These are phyloP conservation scores for Hemicordylus capensis DNA, from an alignment of 2,113 vertebrate species.

Conservation along the genomic window DNA sequence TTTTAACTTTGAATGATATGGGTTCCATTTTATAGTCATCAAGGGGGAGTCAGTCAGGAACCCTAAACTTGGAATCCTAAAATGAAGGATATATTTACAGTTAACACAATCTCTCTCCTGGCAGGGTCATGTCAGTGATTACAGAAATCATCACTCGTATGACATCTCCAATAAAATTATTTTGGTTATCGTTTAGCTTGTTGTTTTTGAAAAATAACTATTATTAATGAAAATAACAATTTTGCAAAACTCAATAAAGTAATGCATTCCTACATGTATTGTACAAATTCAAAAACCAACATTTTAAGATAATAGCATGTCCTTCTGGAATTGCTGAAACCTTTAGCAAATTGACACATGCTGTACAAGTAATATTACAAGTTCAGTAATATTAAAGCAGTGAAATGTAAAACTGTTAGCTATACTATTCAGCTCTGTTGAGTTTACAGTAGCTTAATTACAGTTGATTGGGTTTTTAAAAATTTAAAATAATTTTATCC, in stretches of 20 bases:
- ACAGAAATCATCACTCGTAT: background rate
- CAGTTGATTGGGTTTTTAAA: too few relatives aligned
- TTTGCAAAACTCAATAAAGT: background rate
- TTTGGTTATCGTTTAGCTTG: background rate
- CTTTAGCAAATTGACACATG: background rate
- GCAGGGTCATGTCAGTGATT: background rate
- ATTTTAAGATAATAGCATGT: background rate
- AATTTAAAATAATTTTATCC: too few relatives aligned
- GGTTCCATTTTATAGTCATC: constrained; percentile 73
- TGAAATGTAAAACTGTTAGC: background rate
- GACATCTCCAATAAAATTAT: background rate
- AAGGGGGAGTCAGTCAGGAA: background rate
- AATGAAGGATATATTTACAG: constrained; percentile 55
- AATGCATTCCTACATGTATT: background rate
- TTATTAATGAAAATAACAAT: background rate
- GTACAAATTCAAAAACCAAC: background rate
- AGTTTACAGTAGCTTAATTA: background rate
- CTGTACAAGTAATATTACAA: background rate
- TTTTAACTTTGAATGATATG: constrained; percentile 77
- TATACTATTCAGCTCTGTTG: background rate
- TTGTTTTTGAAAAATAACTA: background rate
- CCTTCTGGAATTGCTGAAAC: background rate
- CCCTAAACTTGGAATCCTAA: constrained; percentile 54
- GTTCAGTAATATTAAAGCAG: background rate
- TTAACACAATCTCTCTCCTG: constrained; percentile 23